Conservation (phyloP, 2,797 vertebrate species). For the Limosa lapponica region DNA sequence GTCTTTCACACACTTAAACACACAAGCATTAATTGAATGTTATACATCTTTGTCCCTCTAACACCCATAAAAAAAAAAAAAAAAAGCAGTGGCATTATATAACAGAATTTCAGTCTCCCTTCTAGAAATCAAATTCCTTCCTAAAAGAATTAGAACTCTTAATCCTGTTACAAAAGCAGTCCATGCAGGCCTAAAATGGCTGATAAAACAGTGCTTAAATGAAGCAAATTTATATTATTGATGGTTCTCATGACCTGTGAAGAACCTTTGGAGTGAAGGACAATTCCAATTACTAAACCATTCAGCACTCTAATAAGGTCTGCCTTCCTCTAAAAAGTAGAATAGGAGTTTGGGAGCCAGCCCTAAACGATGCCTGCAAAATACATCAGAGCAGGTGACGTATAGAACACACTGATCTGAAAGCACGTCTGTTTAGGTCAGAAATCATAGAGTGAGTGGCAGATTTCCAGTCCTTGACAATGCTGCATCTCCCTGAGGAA, state of each 20-base stretch:
- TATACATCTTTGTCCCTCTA: not conserved
- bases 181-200: not conserved
- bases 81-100: not conserved
- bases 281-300: conserved; percentile 16
- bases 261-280: not conserved
- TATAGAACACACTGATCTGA: not conserved
- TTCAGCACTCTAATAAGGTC: not conserved
- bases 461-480: conserved; percentile 6
- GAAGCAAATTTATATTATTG: conserved; percentile 6
- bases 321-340: not conserved
- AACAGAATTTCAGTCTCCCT: not conserved
- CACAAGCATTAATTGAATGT: not conserved
- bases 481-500: not conserved
- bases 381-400: not conserved
- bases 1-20: not conserved
- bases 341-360: not conserved
- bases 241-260: not conserved
- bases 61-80: not conserved
- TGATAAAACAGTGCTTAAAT: not conserved
- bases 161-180: not conserved
- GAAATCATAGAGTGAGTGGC: conserved; percentile 13
- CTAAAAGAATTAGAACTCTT: not conserved
- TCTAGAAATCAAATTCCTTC: not conserved
- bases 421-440: not conserved
- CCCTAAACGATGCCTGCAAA: conserved; percentile 19